Evolutionary conservation across 2,113 vertebrate species (phyloP), one percentile per base, ranked within the genome.

Genomic region (Salvelinus alpinus): DNA sequence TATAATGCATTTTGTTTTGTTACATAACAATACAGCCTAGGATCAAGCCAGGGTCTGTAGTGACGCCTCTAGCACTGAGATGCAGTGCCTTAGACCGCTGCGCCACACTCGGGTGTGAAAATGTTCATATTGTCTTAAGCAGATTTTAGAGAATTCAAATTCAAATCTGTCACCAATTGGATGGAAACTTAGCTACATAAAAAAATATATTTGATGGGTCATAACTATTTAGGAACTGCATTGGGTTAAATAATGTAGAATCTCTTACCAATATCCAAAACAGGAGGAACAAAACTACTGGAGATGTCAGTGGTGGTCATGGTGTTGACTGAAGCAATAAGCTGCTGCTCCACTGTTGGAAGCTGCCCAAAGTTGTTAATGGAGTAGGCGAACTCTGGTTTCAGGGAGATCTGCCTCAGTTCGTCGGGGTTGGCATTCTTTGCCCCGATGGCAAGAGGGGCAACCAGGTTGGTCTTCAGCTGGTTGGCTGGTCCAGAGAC

Each of bases 311-410:
- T 0, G 0, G 82, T 81, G 1, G 92, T 94, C 70, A 97, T 89
- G 0, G 91, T 95, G 75, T 88, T 94, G 78, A 99, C 90, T 78
- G 94, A 94, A 4, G 90, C 72, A 67, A 96, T 81, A 38, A 99
- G 82, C 64, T 93, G 91, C 81, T 95, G 92, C 76, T 97, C 96
- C 0, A 98, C 89, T 9, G 31, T 84, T 60, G 93, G 88, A 70
- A 97, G 85, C 69, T 97, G 93, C 82, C 92, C 90, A 85, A 97
- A 97, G 82, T 84, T 94, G 78, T 86, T 93, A 16, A 99, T 90
- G 0, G 89, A 93, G 86, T 93, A 95, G 11, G 91, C 73, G 0
- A 96, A 95, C 22, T 95, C 94, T 0, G 95, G 94, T 74, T 85
- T 95, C 47, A 98, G 91, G 1, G 96, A 94, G 86, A 99, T 95